A percentile compares a stretch with the other conserved stretches of the same genome.
Conservation (phyloP, 2,888 invertebrate species). For the Rotaria magnacalcarata region DNA sequence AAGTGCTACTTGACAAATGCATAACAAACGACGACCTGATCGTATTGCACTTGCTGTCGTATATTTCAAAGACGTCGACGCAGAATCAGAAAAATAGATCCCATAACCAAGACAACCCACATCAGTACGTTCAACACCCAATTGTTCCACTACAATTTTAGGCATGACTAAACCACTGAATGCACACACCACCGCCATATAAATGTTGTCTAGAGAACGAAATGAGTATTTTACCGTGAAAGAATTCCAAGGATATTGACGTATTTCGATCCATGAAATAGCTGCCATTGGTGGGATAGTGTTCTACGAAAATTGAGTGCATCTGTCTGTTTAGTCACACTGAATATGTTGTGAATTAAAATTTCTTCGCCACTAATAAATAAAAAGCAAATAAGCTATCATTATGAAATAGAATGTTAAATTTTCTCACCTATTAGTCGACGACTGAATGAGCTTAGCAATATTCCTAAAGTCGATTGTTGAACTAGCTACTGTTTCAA, state of each 20-base stretch:
- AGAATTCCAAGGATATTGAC: slow-evolving; percentile 57
- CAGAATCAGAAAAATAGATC: slow-evolving; percentile 56
- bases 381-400: neutral
- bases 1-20: slow-evolving; percentile 45
- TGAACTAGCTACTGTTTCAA: slow-evolving; percentile 48
- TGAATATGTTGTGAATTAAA: slow-evolving; percentile 50
- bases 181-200: slow-evolving; percentile 42
- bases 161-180: slow-evolving; percentile 50
- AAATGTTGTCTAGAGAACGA: neutral
- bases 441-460: neutral
- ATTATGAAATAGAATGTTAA: neutral
- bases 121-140: slow-evolving; percentile 54
- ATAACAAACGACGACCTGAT: slow-evolving; percentile 32
- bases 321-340: slow-evolving; percentile 52
- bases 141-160: slow-evolving; percentile 37
- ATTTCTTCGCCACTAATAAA: neutral
- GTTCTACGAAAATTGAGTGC: slow-evolving; percentile 50
- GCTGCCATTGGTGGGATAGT: slow-evolving; percentile 49
- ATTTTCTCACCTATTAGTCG: slow-evolving; percentile 28
- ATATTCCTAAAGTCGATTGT: slow-evolving; percentile 1
- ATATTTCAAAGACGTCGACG: slow-evolving; percentile 36
- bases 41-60: neutral
- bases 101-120: slow-evolving; percentile 57
- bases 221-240: slow-evolving; percentile 49
- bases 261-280: slow-evolving; percentile 55